Conservation (phyloP, 2,888 invertebrate species). For the Eupithecia exiguata region DNA sequence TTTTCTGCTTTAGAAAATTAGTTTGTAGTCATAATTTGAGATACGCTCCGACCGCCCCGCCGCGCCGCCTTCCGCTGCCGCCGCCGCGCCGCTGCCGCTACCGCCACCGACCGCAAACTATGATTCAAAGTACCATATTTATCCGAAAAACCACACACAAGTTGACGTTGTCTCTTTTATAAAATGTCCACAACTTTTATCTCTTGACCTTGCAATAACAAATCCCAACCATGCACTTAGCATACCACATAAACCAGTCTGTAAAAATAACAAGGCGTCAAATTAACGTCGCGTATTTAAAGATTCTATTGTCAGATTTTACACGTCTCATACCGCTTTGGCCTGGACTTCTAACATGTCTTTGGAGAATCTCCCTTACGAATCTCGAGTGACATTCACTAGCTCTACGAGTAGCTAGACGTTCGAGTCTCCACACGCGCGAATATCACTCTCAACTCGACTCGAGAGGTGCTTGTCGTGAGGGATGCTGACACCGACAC, state of each 20-base stretch:
- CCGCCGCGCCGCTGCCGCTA: no score
- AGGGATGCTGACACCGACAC: slow-evolving; percentile 16
- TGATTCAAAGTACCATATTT: background rate
- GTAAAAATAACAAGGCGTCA: background rate
- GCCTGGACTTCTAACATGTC: no score
- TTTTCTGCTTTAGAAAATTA: background rate
- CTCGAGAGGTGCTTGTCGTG: slow-evolving; percentile 11
- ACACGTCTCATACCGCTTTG: background rate
- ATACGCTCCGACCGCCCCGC: no score
- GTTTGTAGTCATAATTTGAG: no score
- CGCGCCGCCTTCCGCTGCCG: no score
- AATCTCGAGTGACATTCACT: slow-evolving; percentile 1
- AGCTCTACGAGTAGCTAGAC: background rate
- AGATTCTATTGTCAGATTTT: background rate
- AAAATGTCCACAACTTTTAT: no score
- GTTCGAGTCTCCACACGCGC: slow-evolving; percentile 7
- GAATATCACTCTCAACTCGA: slow-evolving; percentile 30
- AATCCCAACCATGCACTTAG: background rate
- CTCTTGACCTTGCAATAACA: background rate
- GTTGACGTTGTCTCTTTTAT: background rate
- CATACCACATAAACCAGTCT: background rate
- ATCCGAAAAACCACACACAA: background rate
- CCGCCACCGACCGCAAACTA: no score
- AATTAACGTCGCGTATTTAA: background rate
- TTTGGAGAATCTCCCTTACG: background rate